phyloP scores from a whole-genome alignment of 1,140 invertebrate species.

The Leptonema lineaticorne region DNA sequence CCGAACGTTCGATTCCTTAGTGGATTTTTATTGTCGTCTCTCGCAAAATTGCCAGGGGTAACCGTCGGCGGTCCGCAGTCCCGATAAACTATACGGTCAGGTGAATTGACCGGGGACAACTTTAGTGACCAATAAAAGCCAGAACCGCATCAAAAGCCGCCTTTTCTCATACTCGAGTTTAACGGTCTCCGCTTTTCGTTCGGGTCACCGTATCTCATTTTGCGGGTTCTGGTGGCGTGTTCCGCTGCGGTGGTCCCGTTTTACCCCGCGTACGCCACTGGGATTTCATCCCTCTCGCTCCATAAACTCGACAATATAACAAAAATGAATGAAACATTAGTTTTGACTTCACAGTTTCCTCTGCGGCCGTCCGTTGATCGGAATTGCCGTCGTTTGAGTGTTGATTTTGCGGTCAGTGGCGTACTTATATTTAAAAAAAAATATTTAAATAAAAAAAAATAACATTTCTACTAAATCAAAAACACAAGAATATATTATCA shows the following conservation, averaged over 20 bases:
- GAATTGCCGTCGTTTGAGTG: slow-evolving; percentile 34
- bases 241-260: slow-evolving; percentile 1
- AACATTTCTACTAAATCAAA: too few relatives aligned
- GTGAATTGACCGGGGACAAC: slow-evolving; percentile 14
- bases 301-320: slow-evolving; percentile 38
- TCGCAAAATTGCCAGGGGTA: not conserved
- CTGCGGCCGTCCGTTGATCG: slow-evolving; percentile 37
- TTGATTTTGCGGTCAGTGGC: slow-evolving; percentile 32
- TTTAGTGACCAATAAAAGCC: slow-evolving; percentile 34
- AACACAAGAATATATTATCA: too few relatives aligned
- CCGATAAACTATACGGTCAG: slow-evolving; percentile 12
- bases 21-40: not conserved
- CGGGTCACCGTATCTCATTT: slow-evolving; percentile 42
- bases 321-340: slow-evolving; percentile 44
- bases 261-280: not conserved
- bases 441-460: too few relatives aligned
- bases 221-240: not conserved
- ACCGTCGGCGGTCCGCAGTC: not conserved
- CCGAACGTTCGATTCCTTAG: not conserved
- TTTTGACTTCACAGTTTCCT: slow-evolving; percentile 42
- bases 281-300: not conserved
- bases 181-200: slow-evolving; percentile 34
- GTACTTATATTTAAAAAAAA: too few relatives aligned
- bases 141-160: slow-evolving; percentile 24
- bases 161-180: slow-evolving; percentile 1